Conservation (phyloP, 2,113 vertebrate species). For the Trinectes maculatus region DNA sequence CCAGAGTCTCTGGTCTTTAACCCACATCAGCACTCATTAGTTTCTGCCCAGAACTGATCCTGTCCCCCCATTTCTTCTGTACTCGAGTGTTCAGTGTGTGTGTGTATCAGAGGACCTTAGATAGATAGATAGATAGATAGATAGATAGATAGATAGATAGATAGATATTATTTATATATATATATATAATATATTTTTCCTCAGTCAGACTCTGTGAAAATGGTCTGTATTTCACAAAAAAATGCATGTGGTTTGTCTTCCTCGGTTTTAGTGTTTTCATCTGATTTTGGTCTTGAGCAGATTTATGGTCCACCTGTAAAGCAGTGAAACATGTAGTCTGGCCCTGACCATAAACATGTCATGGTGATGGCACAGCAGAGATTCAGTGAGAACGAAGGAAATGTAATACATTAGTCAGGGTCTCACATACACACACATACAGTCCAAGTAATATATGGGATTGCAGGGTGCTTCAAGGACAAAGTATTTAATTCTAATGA, state of each 20-base stretch:
- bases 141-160: too few relatives aligned
- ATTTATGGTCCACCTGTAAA: conserved; percentile 25
- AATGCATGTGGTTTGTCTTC: conserved; percentile 2
- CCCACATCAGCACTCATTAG: conserved; percentile 45
- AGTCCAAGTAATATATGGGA: conserved; percentile 49
- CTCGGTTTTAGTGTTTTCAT: background rate
- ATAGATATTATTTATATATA: too few relatives aligned
- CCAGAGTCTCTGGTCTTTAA: conserved; percentile 40
- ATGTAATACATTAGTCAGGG: conserved; percentile 40
- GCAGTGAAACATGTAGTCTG: conserved; percentile 29
- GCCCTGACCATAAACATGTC: conserved; percentile 43
- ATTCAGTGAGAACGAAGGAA: conserved; percentile 13
- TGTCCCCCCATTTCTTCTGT: conserved; percentile 24
- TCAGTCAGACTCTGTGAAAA: background rate
- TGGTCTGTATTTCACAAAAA: background rate
- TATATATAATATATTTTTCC: too few relatives aligned
- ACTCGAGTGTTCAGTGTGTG: conserved; percentile 37
- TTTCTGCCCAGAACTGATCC: conserved; percentile 13
- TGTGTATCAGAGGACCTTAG: too few relatives aligned
- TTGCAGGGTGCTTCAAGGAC: conserved; percentile 47
- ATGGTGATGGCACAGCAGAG: conserved; percentile 12
- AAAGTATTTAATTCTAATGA: conserved; percentile 52
- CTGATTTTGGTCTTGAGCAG: background rate
- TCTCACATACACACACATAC: conserved; percentile 7
- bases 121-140: too few relatives aligned